A percentile compares a stretch with the other conserved stretches of the same genome.
phyloP scores from a whole-genome alignment of 2,888 invertebrate genomes.

The Ganaspis brasiliensis region DNA sequence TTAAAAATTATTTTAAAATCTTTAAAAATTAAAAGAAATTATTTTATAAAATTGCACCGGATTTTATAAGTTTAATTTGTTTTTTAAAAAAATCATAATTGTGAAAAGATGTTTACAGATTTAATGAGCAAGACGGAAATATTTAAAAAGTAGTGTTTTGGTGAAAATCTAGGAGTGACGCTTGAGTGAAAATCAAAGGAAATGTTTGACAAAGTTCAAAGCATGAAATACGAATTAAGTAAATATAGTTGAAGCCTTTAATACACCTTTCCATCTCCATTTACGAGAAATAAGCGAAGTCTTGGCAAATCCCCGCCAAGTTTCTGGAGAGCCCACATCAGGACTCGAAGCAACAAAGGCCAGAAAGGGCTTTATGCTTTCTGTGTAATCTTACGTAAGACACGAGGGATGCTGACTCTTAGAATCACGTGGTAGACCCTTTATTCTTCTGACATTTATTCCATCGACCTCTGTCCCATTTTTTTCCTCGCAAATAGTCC shows the following conservation, averaged over 20 bases:
- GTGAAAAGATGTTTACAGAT: too few relatives aligned
- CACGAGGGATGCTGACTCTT: slow-evolving; percentile 35
- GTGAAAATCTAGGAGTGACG: neutral
- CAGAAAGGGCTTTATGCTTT: slow-evolving; percentile 67
- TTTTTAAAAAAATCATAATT: too few relatives aligned
- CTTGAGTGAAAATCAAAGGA: slow-evolving; percentile 4
- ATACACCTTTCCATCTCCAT: slow-evolving; percentile 12
- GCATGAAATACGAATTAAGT: slow-evolving; percentile 12
- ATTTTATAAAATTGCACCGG: too few relatives aligned
- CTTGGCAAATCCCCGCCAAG: slow-evolving; percentile 61
- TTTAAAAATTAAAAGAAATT: too few relatives aligned
- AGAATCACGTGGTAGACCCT: neutral
- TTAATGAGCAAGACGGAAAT: too few relatives aligned
- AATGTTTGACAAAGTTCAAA: slow-evolving; percentile 3
- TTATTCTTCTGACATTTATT: neutral
- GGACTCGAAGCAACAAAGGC: slow-evolving; percentile 71
- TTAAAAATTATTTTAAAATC: too few relatives aligned
- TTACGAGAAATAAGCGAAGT: slow-evolving; percentile 49
- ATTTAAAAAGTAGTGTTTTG: too few relatives aligned
- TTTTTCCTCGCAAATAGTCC: too few relatives aligned
- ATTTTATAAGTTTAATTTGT: too few relatives aligned
- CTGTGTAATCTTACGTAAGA: slow-evolving; percentile 68
- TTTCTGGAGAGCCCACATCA: slow-evolving; percentile 51
- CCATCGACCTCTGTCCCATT: neutral
- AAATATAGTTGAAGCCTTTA: slow-evolving; percentile 28